Evolutionary conservation across 2,797 vertebrate species (phyloP), one percentile per base, ranked within the genome.

Genomic region (Enteromius fasciolatus): DNA sequence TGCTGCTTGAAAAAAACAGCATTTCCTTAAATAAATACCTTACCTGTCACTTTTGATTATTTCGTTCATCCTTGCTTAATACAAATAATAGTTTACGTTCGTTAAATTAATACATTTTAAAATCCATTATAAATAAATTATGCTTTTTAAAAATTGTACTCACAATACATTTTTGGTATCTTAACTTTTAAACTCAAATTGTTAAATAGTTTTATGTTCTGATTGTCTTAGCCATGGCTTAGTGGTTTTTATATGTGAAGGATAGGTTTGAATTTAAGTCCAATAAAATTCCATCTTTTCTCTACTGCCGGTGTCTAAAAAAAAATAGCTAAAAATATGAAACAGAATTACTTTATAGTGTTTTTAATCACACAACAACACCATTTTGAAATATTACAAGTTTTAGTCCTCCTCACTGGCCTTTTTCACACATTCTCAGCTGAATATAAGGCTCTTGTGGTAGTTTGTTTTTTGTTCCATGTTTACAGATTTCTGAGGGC

Each of bases 401-500:
- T 63, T 39, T 12, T n/a, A 10, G 39, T 52, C 25, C 2, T 7
- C 12, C 36, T 44, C 33, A 18, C 63, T 54, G 44, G 59, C 31
- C n/a, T 39, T 63, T 73, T 74, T 74, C 50, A 74, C 70, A 44
- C 44, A 17, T 41, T 70, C 15, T 83, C 28, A 15, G 61, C 39
- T 75, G 50, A 74, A 84, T 69, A 76, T n/a, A 76, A 75, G 63
- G 23, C 70, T 54, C n/a, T 25, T 83, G 36, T 76, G 33, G 12
- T 11, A 18, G 31, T 63, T 63, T 75, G 25, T 80, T 80, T 66
- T 83, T 63, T 80, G 64, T 83, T 83, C 72, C 72, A 25, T 72
- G 78, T 86, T 36, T 79, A 68, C 44, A 63, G 52, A 75, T 67
- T 78, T 79, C 25, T 64, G 41, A 82, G 68, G 33, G 33, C 75